These are phyloP conservation scores for Myripristis jacobus DNA, from an alignment of 2,797 vertebrate species.

Conservation along the genomic window DNA sequence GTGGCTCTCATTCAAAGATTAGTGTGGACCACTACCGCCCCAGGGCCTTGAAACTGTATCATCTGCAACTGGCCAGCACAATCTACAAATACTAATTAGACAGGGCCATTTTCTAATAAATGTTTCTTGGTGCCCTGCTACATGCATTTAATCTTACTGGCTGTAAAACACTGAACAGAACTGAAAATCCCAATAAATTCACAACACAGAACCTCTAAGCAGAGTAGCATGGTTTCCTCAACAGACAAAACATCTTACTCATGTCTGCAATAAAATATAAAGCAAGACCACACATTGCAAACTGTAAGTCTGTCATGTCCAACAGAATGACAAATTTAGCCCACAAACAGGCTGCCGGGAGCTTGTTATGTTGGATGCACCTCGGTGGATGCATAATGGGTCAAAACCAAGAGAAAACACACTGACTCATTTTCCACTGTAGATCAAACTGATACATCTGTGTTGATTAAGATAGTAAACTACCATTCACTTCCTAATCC, in stretches of 20 bases:
- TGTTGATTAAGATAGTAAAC: conserved; percentile 25
- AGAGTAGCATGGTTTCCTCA: neutral
- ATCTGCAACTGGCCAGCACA: conserved; percentile 21
- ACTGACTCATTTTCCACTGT: conserved; percentile 9
- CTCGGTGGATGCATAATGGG: neutral
- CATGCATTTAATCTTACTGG: neutral
- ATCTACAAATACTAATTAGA: conserved; percentile 45
- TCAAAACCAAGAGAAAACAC: neutral
- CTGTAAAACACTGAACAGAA: neutral
- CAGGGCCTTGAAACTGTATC: conserved; percentile 11
- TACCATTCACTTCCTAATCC: conserved; percentile 46
- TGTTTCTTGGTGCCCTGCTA: neutral
- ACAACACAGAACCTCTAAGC: neutral
- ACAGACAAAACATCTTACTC: neutral
- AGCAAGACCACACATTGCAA: neutral
- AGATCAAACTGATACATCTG: conserved; percentile 55
- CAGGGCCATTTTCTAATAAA: conserved; percentile 6
- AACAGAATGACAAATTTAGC: conserved; percentile 3
- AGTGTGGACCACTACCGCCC: conserved; percentile 34
- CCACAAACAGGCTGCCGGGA: conserved; percentile 11
- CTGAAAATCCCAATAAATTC: neutral
- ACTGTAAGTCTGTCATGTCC: conserved; percentile 2
- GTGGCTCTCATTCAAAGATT: conserved; percentile 51
- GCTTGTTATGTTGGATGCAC: conserved; percentile 1
- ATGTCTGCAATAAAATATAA: neutral